Percentiles rank a stretch among this genome's conserved stretches.
Evolutionary conservation across 2,113 vertebrate species (phyloP).

Genomic region (Corythornis madagascariensis): DNA sequence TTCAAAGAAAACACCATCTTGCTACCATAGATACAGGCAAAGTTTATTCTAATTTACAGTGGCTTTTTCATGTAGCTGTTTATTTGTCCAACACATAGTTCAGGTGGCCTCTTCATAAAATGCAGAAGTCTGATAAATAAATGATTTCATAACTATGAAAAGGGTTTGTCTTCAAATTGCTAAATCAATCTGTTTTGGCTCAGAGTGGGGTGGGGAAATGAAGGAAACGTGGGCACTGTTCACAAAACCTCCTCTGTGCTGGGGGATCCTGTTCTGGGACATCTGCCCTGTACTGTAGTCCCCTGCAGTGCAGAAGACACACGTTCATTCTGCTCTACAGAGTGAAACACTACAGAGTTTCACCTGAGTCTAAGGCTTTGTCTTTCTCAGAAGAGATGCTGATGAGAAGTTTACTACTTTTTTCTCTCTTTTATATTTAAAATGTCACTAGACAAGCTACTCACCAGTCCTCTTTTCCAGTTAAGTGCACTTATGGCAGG

Average conservation of each 20-base stretch:
- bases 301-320: neutral
- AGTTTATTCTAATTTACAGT: neutral
- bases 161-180: neutral
- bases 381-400: neutral
- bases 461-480: neutral
- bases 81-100: neutral
- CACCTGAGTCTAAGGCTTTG: neutral
- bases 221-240: neutral
- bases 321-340: neutral
- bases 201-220: neutral
- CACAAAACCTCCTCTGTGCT: rapidly evolving
- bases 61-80: neutral
- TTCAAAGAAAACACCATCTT: neutral
- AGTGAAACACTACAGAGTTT: neutral
- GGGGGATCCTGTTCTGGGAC: neutral
- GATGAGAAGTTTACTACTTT: neutral
- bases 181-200: neutral
- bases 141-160: neutral
- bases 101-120: neutral
- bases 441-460: neutral
- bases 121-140: neutral
- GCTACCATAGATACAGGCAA: neutral
- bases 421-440: neutral
- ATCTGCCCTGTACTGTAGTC: neutral
- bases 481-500: neutral